These are phyloP conservation scores for Nothura maculosa DNA, from an alignment of 2,797 vertebrate species.

Conservation along the genomic window DNA sequence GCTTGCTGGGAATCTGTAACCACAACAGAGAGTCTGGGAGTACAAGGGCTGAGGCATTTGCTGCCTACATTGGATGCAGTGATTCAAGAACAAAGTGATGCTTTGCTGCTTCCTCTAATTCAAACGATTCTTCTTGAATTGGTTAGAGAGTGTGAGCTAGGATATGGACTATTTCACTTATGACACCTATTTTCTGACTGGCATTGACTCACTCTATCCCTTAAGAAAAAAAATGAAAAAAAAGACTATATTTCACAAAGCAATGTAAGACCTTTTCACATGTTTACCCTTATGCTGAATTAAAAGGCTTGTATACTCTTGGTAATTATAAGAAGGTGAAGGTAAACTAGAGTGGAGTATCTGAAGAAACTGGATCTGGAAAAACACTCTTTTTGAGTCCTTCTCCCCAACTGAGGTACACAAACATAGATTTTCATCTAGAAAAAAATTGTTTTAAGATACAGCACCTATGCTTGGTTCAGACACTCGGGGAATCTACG, in stretches of 20 bases:
- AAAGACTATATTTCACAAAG: neutral
- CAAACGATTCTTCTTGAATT: neutral
- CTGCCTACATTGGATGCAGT: neutral
- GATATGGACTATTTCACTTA: neutral
- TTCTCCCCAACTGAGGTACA: neutral
- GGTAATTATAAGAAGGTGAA: neutral
- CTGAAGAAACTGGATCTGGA: neutral
- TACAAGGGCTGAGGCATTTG: neutral
- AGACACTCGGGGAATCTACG: neutral
- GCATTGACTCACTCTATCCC: neutral
- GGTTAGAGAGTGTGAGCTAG: fast-evolving
- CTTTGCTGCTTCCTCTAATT: neutral
- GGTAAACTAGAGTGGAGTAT: neutral
- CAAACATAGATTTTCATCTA: neutral
- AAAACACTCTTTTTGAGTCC: neutral
- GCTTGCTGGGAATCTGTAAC: neutral
- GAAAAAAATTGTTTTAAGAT: neutral
- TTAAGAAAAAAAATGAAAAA: neutral
- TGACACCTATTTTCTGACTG: neutral
- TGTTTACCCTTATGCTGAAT: neutral
- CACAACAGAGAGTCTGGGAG: neutral
- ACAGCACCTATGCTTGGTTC: neutral
- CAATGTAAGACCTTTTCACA: neutral
- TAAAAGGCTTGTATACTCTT: neutral
- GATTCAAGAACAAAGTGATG: neutral